Percentiles rank a stretch among this genome's conserved stretches.
Conservation (phyloP, 92 coral and sea anemone genomes). For the Micromussa lordhowensis region DNA sequence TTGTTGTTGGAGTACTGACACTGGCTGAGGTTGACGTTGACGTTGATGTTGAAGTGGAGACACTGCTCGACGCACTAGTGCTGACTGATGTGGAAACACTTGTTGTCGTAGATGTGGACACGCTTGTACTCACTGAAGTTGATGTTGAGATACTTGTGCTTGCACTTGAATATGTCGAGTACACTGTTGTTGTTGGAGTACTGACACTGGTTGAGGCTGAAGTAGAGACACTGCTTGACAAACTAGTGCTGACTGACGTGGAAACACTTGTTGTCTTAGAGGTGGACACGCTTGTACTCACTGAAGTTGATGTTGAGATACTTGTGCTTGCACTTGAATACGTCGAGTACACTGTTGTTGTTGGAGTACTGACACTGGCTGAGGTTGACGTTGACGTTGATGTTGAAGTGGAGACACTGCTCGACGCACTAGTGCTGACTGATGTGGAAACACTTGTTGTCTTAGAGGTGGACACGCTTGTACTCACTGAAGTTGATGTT, state of each 20-base stretch:
- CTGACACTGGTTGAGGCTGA: conserved; percentile 33
- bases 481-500: neutral
- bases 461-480: conserved; percentile 17
- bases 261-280: neutral
- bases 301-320: neutral
- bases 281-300: neutral
- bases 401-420: neutral
- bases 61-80: conserved; percentile 3
- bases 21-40: neutral
- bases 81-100: neutral
- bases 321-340: conserved; percentile 36
- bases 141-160: neutral
- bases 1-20: neutral
- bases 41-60: neutral
- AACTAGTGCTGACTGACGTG: neutral
- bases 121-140: neutral
- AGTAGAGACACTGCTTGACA: conserved; percentile 28
- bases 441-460: conserved; percentile 43
- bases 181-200: conserved; percentile 23
- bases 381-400: neutral
- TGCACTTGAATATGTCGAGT: neutral
- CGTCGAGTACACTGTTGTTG: conserved; percentile 11
- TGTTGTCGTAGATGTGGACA: neutral
- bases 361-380: neutral
- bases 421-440: neutral